Evolutionary conservation across 2,797 vertebrate genomes (phyloP).

Genomic region (Acanthurus lineatus): DNA sequence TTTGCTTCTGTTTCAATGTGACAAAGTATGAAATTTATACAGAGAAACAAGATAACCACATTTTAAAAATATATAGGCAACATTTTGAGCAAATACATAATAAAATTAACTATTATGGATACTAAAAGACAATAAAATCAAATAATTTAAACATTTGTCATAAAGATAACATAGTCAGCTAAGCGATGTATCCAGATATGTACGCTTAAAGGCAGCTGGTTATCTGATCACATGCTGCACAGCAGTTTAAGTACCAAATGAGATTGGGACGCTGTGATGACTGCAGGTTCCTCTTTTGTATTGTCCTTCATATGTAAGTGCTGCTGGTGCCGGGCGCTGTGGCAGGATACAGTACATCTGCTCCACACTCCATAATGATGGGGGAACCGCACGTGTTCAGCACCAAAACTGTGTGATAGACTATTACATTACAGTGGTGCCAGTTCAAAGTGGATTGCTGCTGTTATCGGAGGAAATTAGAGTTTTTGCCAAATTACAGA

Average conservation of each 20-base stretch:
- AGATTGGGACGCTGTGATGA: slow-evolving; percentile 7
- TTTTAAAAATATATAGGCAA: neutral
- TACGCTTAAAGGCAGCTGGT: neutral
- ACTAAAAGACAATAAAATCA: neutral
- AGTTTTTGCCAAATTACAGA: slow-evolving; percentile 34
- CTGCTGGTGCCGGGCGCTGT: slow-evolving; percentile 9
- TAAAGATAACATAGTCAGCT: slow-evolving; percentile 28
- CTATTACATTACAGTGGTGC: slow-evolving; percentile 31
- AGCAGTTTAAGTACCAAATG: slow-evolving; percentile 9
- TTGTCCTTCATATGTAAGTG: slow-evolving; percentile 1
- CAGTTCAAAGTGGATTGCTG: slow-evolving; percentile 28
- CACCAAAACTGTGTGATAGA: slow-evolving; percentile 43
- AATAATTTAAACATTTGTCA: slow-evolving; percentile 7
- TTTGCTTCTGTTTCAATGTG: neutral
- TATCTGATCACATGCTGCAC: slow-evolving; percentile 19
- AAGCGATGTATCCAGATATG: slow-evolving; percentile 5
- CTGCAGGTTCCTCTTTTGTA: slow-evolving; percentile 20
- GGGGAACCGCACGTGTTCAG: slow-evolving; percentile 36
- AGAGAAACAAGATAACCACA: neutral
- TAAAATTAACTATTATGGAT: neutral
- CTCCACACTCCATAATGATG: slow-evolving; percentile 51
- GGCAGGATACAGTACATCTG: slow-evolving; percentile 57
- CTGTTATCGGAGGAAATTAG: slow-evolving; percentile 41
- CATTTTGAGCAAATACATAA: neutral
- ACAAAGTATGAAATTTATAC: neutral